Conservation (phyloP, 2,797 vertebrate genomes). For the Telmatherina bonti region DNA sequence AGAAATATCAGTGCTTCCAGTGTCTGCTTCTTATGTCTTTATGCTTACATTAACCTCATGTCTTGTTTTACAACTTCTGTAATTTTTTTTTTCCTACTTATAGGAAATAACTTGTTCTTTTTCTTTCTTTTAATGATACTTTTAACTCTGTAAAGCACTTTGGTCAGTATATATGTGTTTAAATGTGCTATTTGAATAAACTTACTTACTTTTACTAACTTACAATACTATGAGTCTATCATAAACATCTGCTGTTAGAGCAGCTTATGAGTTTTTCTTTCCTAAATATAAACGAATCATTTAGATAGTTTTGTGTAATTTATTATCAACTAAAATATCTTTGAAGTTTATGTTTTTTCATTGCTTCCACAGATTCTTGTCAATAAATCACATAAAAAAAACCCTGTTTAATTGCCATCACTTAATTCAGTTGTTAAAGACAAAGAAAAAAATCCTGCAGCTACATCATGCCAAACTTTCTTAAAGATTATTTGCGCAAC, state of each 20-base stretch:
- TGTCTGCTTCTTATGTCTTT: conserved; percentile 35
- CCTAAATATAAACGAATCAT: too few species aligned
- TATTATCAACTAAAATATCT: too few species aligned
- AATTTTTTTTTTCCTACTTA: neutral
- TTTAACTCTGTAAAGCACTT: too few species aligned
- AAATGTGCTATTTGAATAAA: too few species aligned
- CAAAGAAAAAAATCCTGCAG: neutral
- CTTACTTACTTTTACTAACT: too few species aligned
- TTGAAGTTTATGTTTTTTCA: too few species aligned
- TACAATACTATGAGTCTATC: too few species aligned
- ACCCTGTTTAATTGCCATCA: neutral
- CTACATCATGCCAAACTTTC: neutral
- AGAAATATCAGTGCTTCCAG: conserved; percentile 35
- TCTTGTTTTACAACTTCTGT: conserved; percentile 2
- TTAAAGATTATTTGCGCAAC: conserved; percentile 13
- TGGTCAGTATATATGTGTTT: too few species aligned
- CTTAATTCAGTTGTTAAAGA: conserved; percentile 3
- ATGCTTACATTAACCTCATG: conserved; percentile 41
- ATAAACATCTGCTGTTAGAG: too few species aligned
- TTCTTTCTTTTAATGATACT: neutral
- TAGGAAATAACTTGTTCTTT: neutral
- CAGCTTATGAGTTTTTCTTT: too few species aligned
- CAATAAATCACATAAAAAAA: neutral
- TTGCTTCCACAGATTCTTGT: neutral
- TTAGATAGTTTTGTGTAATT: too few species aligned